Conservation (phyloP, 2,888 invertebrate species). For the Caprella mutica region DNA sequence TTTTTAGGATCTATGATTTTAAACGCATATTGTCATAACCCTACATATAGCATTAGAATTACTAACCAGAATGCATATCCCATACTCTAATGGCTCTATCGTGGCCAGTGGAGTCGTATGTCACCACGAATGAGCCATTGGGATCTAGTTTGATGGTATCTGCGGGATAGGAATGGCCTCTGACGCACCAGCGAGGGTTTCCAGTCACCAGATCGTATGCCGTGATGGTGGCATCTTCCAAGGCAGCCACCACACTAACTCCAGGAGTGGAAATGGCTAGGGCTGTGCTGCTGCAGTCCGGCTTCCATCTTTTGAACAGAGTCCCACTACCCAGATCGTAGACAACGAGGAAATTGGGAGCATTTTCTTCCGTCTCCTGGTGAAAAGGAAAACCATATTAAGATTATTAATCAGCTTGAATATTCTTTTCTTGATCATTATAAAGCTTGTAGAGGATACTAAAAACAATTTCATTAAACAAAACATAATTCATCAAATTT, state of each 20-base stretch:
- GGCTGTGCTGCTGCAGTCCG: conserved; percentile 68
- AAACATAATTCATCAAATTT: too few species aligned
- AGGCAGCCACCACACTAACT: conserved; percentile 69
- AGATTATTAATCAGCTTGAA: not conserved
- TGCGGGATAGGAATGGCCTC: conserved; percentile 67
- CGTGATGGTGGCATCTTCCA: conserved; percentile 67
- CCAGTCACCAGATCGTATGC: conserved; percentile 79
- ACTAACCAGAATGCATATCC: conserved; percentile 63
- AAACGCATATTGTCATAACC: too few species aligned
- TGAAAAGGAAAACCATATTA: not conserved
- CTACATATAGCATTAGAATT: not conserved
- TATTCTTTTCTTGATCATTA: too few species aligned
- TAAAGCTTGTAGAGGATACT: too few species aligned
- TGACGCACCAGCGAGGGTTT: conserved; percentile 62
- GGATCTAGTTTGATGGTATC: conserved; percentile 61
- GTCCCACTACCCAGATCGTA: conserved; percentile 83
- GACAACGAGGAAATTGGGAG: conserved; percentile 78
- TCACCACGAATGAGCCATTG: conserved; percentile 59
- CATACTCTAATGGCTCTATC: conserved; percentile 68
- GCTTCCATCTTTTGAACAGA: conserved; percentile 83
- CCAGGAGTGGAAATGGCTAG: conserved; percentile 72
- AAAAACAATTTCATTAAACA: too few species aligned
- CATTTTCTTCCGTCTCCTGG: conserved; percentile 60
- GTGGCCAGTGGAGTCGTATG: conserved; percentile 57
- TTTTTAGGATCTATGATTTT: too few species aligned